phyloP scores from a whole-genome alignment of 1,140 invertebrate genomes.

The Nylanderia fulva region DNA sequence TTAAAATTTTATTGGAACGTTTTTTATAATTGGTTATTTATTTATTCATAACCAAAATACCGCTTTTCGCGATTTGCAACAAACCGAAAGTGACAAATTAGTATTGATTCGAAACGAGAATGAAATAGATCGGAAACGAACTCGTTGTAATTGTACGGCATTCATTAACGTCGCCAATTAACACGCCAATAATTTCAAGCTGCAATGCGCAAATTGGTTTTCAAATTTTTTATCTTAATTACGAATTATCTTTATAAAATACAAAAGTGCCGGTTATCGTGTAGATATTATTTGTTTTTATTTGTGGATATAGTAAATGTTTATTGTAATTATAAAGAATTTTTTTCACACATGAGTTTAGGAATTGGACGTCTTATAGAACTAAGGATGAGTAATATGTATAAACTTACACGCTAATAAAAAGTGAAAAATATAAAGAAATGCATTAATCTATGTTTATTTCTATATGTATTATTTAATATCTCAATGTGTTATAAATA shows the following conservation, averaged over 20 bases:
- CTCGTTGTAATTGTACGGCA: slow-evolving; percentile 62
- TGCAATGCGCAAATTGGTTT: slow-evolving; percentile 68
- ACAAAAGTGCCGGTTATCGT: not conserved
- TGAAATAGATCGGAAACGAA: slow-evolving; percentile 34
- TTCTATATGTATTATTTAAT: no score
- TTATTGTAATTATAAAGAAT: slow-evolving; percentile 7
- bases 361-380: no score
- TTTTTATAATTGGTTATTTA: not conserved
- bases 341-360: no score
- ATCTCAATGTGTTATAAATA: not conserved
- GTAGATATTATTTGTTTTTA: slow-evolving; percentile 32
- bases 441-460: not conserved
- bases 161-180: slow-evolving; percentile 70
- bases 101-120: slow-evolving; percentile 30
- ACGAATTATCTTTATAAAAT: slow-evolving; percentile 33
- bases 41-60: not conserved
- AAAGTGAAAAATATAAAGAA: not conserved
- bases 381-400: no score
- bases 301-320: not conserved
- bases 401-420: no score
- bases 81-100: slow-evolving; percentile 34
- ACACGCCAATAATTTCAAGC: slow-evolving; percentile 70
- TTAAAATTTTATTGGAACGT: not conserved
- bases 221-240: slow-evolving; percentile 72
- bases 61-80: slow-evolving; percentile 9